Conservation (phyloP, 1,140 invertebrate species). For the Drosophila cardini region DNA sequence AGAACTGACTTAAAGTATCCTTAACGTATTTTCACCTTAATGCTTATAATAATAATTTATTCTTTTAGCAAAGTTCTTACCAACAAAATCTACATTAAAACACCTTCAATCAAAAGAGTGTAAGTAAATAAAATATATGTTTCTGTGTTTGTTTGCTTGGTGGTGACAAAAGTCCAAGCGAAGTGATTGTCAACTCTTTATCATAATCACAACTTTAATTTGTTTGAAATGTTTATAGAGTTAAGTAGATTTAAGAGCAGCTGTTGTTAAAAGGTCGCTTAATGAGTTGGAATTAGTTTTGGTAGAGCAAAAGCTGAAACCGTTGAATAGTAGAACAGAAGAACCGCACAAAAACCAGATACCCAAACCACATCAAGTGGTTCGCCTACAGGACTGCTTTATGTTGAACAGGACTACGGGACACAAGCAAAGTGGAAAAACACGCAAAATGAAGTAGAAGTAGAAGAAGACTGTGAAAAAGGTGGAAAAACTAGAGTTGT, state of each 20-base stretch:
- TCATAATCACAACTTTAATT: constrained; percentile 38
- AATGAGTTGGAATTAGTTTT: constrained; percentile 51
- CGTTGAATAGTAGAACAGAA: constrained; percentile 15
- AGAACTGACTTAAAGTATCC: neutral
- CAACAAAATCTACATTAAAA: constrained; percentile 15
- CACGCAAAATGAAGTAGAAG: neutral
- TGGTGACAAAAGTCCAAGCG: neutral
- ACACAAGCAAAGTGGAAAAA: neutral
- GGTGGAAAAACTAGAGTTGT: constrained; percentile 32
- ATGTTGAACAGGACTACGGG: constrained; percentile 2
- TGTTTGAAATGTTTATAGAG: constrained; percentile 10
- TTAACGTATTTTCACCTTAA: neutral
- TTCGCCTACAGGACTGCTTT: constrained; percentile 34
- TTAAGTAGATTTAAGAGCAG: constrained; percentile 39
- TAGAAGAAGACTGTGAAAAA: constrained; percentile 11
- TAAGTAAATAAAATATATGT: constrained; percentile 1
- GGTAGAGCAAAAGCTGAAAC: constrained; percentile 38
- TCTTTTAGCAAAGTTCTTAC: neutral
- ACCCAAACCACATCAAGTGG: constrained; percentile 59
- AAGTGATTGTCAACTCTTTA: constrained; percentile 1
- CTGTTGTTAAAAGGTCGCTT: constrained; percentile 38
- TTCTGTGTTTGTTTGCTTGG: neutral
- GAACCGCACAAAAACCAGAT: constrained; percentile 4
- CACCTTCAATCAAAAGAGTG: constrained; percentile 12
- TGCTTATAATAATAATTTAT: constrained; percentile 10